Evolutionary conservation across 1,140 invertebrate species (phyloP).

Genomic region (Andricus grossulariae): DNA sequence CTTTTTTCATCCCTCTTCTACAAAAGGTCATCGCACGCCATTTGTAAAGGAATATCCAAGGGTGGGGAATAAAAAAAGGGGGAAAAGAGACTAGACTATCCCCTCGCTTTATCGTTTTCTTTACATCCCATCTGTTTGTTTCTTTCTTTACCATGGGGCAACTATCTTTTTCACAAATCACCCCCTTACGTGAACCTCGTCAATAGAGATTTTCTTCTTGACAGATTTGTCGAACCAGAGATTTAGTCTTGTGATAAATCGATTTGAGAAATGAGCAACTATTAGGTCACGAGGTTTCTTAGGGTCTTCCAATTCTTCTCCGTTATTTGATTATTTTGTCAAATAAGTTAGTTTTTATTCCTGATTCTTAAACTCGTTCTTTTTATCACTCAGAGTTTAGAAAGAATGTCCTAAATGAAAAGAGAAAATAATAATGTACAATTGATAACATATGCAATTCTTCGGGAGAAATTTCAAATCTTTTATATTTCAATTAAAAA

Average conservation of each 20-base stretch:
- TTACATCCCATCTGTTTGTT: conserved; percentile 19
- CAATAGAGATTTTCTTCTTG: background rate
- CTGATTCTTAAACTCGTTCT: too few species aligned
- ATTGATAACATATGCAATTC: too few species aligned
- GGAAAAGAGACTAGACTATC: background rate
- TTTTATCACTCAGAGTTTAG: too few species aligned
- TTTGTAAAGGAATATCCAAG: conserved; percentile 15
- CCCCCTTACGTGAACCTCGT: background rate
- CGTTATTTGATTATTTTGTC: too few species aligned
- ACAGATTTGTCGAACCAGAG: conserved; percentile 13
- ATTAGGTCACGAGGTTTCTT: background rate
- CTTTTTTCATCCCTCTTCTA: background rate
- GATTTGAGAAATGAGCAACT: background rate
- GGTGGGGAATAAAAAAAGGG: background rate
- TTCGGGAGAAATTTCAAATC: too few species aligned
- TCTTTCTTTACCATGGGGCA: background rate
- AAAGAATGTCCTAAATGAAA: too few species aligned
- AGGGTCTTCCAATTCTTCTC: too few species aligned
- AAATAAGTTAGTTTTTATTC: too few species aligned
- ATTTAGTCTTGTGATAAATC: conserved; percentile 15
- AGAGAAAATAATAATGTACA: too few species aligned
- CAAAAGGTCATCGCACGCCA: conserved; percentile 1
- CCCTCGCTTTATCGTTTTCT: conserved; percentile 4
- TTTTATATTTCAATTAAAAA: too few species aligned
- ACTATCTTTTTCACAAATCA: conserved; percentile 30